phyloP scores from a whole-genome alignment of 2,888 invertebrate genomes.

The Patella depressa region DNA sequence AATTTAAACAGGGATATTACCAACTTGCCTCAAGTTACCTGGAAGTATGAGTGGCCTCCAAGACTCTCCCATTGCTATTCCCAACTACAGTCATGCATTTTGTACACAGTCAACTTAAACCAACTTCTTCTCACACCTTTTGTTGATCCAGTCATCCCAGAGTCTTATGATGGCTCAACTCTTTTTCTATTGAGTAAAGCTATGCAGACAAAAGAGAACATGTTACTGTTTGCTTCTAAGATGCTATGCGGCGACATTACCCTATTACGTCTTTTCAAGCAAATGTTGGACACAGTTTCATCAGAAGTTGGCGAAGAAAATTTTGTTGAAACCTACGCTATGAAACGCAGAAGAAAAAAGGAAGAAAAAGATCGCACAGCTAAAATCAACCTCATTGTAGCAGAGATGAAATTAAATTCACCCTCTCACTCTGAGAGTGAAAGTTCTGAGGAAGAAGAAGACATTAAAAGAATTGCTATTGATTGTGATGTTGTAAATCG shows the following conservation, averaged over 20 bases:
- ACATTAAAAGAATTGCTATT: neutral
- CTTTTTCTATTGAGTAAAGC: neutral
- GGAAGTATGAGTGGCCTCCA: slow-evolving; percentile 43
- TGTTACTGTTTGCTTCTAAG: neutral
- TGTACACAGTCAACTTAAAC: slow-evolving; percentile 59
- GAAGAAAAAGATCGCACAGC: neutral
- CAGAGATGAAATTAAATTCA: neutral
- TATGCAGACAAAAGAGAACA: slow-evolving; percentile 2
- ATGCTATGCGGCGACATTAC: neutral
- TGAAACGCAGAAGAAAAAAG: slow-evolving; percentile 3
- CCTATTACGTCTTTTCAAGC: neutral
- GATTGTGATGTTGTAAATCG: neutral
- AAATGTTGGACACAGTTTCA: neutral
- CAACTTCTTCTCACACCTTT: slow-evolving; percentile 58
- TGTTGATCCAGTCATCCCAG: slow-evolving; percentile 19
- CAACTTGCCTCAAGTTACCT: slow-evolving; percentile 37
- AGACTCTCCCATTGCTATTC: slow-evolving; percentile 61
- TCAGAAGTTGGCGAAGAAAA: neutral
- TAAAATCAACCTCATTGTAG: neutral
- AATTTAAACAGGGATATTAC: slow-evolving; percentile 44
- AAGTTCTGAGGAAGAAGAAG: neutral
- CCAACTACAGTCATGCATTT: slow-evolving; percentile 66
- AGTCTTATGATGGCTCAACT: neutral
- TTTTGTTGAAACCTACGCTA: neutral
- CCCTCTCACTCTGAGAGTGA: neutral